These are phyloP conservation scores for Drosophila nikananu DNA, from an alignment of 1,140 invertebrate genomes.

Conservation along the genomic window DNA sequence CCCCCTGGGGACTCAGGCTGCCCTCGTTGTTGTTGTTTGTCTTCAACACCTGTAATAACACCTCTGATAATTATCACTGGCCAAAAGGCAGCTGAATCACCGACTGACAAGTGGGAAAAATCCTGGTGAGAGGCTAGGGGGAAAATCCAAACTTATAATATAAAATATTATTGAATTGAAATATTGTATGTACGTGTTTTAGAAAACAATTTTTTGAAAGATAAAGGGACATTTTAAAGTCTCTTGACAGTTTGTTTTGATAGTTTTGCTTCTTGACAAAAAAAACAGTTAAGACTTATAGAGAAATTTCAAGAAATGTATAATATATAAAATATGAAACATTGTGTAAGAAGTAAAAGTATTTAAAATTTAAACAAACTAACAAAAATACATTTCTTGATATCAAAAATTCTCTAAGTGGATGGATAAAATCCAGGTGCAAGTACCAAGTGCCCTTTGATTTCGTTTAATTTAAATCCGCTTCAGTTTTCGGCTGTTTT, in stretches of 20 bases:
- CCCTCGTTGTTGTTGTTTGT: slow-evolving; percentile 37
- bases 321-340: too few species aligned
- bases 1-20: slow-evolving; percentile 33
- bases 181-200: too few species aligned
- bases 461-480: slow-evolving; percentile 27
- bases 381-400: too few species aligned
- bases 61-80: slow-evolving; percentile 59
- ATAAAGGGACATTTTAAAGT: too few species aligned
- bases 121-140: neutral
- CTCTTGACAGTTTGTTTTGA: neutral
- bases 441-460: slow-evolving; percentile 25
- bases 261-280: neutral
- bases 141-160: neutral
- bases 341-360: too few species aligned
- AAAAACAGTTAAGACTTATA: neutral
- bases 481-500: slow-evolving; percentile 19
- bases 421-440: slow-evolving; percentile 11
- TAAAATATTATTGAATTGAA: neutral
- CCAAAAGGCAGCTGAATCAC: slow-evolving; percentile 30
- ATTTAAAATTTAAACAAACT: too few species aligned
- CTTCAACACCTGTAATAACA: slow-evolving; percentile 69
- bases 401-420: neutral
- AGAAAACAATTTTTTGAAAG: neutral
- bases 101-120: slow-evolving; percentile 29
- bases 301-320: neutral